A percentile compares a stretch with the other conserved stretches of the same genome.
Conservation (phyloP, 2,113 vertebrate species). For the Cinclus mexicanus region DNA sequence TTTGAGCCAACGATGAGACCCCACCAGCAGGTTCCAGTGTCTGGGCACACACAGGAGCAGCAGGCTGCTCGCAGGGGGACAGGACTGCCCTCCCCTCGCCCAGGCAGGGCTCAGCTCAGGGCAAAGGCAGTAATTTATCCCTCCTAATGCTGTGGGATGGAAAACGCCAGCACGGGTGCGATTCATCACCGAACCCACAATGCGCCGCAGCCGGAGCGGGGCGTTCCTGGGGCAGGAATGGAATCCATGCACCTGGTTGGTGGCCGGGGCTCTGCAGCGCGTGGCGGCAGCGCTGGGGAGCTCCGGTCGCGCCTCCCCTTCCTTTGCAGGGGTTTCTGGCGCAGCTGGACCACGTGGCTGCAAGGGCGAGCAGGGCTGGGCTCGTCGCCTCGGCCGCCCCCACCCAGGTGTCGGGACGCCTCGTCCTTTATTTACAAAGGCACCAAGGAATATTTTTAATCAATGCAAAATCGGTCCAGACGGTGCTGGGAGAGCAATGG, state of each 20-base stretch:
- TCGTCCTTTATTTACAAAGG: neutral
- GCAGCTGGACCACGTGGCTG: constrained; percentile 34
- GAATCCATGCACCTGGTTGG: neutral
- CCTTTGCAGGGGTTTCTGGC: constrained; percentile 50
- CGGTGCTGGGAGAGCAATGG: neutral
- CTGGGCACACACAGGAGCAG: neutral
- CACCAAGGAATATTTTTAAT: neutral
- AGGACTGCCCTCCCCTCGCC: accelerated
- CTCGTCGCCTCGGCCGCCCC: neutral
- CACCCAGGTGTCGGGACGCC: neutral
- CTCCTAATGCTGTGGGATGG: neutral
- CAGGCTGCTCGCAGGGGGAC: neutral
- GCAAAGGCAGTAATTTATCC: neutral
- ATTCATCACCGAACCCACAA: neutral
- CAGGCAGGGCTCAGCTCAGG: neutral
- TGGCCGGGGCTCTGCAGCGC: neutral
- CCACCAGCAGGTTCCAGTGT: accelerated
- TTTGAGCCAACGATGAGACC: accelerated
- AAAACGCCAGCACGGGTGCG: accelerated
- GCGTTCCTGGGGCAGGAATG: neutral
- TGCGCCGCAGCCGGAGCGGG: accelerated
- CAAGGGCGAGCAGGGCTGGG: neutral
- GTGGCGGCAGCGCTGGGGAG: neutral
- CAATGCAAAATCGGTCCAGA: neutral
- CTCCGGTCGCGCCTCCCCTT: constrained; percentile 42